Conservation (phyloP, 2,797 vertebrate genomes). For the Antennarius maculatus region DNA sequence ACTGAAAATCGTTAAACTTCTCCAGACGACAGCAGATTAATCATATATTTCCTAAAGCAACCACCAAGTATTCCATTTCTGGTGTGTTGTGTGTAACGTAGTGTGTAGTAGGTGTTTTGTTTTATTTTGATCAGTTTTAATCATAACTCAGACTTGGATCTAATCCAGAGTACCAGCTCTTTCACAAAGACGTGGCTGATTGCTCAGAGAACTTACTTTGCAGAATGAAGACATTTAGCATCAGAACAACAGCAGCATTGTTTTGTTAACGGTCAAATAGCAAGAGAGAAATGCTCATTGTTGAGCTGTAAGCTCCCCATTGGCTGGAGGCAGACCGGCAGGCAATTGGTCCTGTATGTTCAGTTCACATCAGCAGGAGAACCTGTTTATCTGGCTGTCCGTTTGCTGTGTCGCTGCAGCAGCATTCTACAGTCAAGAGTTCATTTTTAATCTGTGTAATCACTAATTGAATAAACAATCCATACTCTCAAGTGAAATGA, state of each 20-base stretch:
- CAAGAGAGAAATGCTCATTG: slow-evolving; percentile 26
- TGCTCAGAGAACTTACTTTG: slow-evolving; percentile 41
- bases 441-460: background rate
- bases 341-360: slow-evolving; percentile 1
- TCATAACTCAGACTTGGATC: slow-evolving; percentile 15
- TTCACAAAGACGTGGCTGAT: slow-evolving; percentile 70
- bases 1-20: background rate
- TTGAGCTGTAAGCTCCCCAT: slow-evolving; percentile 20
- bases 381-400: background rate
- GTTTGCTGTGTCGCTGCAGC: background rate
- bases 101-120: slow-evolving; percentile 4
- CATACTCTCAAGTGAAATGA: slow-evolving; percentile 37
- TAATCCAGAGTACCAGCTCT: slow-evolving; percentile 33
- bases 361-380: background rate
- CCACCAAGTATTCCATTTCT: background rate
- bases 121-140: background rate
- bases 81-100: background rate
- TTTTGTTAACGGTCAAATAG: slow-evolving; percentile 36
- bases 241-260: slow-evolving; percentile 57
- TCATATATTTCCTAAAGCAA: background rate
- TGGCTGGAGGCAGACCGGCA: slow-evolving; percentile 12
- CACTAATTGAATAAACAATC: background rate
- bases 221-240: slow-evolving; percentile 41
- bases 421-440: background rate
- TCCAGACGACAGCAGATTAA: background rate